Evolutionary conservation across 2,113 vertebrate species (phyloP).

Genomic region (Mormyrus iriodes): DNA sequence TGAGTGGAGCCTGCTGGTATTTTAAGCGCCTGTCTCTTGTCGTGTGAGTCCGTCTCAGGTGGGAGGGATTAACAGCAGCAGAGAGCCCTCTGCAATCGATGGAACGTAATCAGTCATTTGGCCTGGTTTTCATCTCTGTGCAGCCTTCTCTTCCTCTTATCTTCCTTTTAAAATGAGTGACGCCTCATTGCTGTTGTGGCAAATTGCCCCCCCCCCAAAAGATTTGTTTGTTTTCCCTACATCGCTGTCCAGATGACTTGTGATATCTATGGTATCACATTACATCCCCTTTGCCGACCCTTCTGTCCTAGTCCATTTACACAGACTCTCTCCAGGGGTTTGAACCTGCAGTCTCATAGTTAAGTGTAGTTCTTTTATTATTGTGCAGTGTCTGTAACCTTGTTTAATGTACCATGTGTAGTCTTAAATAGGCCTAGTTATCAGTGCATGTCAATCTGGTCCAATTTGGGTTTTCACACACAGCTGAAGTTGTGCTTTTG

Average conservation of each 20-base stretch:
- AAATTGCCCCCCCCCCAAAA: not conserved
- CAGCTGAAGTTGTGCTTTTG: not conserved
- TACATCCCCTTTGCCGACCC: not conserved
- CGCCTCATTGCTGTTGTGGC: not conserved
- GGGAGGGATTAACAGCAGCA: not conserved
- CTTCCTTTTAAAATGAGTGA: not conserved
- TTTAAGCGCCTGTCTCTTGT: not conserved
- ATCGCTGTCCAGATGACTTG: not conserved
- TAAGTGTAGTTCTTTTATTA: not conserved
- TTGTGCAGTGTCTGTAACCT: not conserved
- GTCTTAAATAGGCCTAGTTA: not conserved
- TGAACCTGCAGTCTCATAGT: not conserved
- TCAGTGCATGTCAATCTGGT: not conserved
- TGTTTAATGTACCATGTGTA: not conserved
- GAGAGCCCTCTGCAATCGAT: not conserved
- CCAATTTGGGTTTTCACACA: not conserved
- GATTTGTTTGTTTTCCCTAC: not conserved
- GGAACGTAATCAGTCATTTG: conserved; percentile 8
- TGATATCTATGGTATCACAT: not conserved
- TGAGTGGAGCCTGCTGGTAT: not conserved
- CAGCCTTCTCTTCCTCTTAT: not conserved
- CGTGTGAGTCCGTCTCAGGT: conserved; percentile 1
- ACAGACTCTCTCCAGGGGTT: not conserved
- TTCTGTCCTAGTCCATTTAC: not conserved
- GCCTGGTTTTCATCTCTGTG: not conserved